These are phyloP conservation scores for Salarias fasciatus DNA, from an alignment of 2,797 vertebrate species.

Conservation along the genomic window DNA sequence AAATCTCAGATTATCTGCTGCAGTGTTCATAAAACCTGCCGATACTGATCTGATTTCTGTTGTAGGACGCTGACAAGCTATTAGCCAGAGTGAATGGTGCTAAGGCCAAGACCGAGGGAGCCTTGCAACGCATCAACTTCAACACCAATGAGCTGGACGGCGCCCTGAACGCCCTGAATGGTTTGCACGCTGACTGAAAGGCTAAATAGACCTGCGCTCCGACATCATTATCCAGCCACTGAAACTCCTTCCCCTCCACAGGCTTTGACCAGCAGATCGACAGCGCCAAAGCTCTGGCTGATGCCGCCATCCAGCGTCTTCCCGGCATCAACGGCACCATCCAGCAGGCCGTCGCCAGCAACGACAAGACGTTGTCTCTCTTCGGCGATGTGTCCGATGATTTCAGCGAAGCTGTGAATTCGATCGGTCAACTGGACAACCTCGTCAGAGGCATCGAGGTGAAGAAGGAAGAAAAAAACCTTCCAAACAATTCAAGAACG, in stretches of 20 bases:
- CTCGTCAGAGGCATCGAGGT: conserved; percentile 73
- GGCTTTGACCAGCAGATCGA: conserved; percentile 88
- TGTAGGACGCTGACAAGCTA: conserved; percentile 82
- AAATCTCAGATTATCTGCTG: too few relatives aligned
- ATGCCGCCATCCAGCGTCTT: conserved; percentile 86
- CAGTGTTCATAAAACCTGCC: too few relatives aligned
- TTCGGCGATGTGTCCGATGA: conserved; percentile 70
- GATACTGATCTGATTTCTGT: not conserved
- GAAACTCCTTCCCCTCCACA: conserved; percentile 54
- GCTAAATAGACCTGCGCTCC: not conserved
- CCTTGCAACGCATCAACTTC: conserved; percentile 80
- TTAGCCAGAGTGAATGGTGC: conserved; percentile 84
- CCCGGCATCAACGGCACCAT: conserved; percentile 83
- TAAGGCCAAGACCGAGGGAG: conserved; percentile 80
- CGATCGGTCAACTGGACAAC: conserved; percentile 37
- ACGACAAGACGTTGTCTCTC: conserved; percentile 64
- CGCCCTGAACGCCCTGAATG: conserved; percentile 85
- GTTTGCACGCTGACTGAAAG: conserved; percentile 60
- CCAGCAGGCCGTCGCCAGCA: conserved; percentile 77
- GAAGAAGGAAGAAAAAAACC: not conserved
- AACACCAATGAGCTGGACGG: conserved; percentile 85
- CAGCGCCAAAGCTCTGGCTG: conserved; percentile 77
- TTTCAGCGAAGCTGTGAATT: conserved; percentile 20
- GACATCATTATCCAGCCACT: not conserved
- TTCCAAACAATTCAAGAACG: not conserved